Percentiles rank a stretch among this genome's conserved stretches.
Evolutionary conservation across 2,797 vertebrate species (phyloP).

Genomic region (Halcyon chelicuti): DNA sequence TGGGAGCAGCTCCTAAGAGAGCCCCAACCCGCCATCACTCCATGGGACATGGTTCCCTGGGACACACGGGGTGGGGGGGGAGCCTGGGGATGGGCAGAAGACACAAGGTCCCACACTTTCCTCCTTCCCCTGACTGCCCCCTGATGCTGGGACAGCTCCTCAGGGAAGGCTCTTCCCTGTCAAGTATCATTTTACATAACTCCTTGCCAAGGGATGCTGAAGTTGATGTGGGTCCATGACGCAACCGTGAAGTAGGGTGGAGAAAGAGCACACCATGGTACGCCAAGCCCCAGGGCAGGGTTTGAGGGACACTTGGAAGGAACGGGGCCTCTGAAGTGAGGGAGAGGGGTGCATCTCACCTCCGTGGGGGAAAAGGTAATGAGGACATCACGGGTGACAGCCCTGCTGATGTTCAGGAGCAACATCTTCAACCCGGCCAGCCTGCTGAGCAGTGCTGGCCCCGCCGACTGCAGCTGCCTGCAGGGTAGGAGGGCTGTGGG

Average conservation of each 20-base stretch:
- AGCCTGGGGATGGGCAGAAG: not conserved
- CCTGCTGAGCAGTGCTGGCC: rapidly evolving
- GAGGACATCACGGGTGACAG: not conserved
- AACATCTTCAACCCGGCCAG: not conserved
- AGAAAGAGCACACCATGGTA: not conserved
- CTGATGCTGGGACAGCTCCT: not conserved
- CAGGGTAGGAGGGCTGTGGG: not conserved
- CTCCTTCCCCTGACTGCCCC: not conserved
- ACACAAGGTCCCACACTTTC: rapidly evolving
- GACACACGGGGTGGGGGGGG: not conserved
- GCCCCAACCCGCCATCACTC: not conserved
- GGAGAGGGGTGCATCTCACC: constrained; percentile 11
- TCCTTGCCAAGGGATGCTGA: not conserved
- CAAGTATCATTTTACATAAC: rapidly evolving
- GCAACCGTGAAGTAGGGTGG: not conserved
- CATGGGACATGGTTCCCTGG: rapidly evolving
- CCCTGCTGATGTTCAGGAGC: constrained; percentile 22
- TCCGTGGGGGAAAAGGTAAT: constrained; percentile 23
- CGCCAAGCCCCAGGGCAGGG: not conserved
- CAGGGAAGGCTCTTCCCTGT: not conserved
- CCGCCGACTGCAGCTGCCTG: not conserved
- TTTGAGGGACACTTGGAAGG: not conserved
- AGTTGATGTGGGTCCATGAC: rapidly evolving
- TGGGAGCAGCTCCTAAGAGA: not conserved
- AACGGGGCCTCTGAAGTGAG: rapidly evolving